Percentiles rank a stretch among this genome's conserved stretches.
Conservation (phyloP, 2,888 invertebrate genomes). For the Unio pictorum region DNA sequence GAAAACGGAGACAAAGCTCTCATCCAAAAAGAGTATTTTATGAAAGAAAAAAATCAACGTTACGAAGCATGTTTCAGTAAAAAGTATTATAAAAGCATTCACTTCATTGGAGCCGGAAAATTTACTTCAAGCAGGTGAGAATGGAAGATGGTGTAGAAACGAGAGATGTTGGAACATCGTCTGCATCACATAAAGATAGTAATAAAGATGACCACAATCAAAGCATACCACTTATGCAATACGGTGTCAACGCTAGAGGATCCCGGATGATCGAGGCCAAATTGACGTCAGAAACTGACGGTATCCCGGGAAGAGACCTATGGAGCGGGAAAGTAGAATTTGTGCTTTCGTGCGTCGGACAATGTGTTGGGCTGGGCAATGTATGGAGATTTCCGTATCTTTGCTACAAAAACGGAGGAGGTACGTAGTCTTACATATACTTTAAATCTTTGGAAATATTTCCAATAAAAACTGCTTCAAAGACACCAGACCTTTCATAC, state of each 20-base stretch:
- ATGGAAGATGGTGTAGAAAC: slow-evolving; percentile 7
- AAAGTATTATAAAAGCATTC: no score
- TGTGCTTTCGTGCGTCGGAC: slow-evolving; percentile 55
- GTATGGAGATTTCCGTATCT: slow-evolving; percentile 59
- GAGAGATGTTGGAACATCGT: slow-evolving; percentile 25
- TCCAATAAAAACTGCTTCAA: no score
- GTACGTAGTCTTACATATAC: slow-evolving; percentile 25
- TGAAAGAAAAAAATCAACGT: no score
- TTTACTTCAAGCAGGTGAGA: no score
- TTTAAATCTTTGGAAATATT: no score
- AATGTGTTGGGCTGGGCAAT: slow-evolving; percentile 60
- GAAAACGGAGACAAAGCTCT: no score
- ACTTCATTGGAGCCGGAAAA: no score
- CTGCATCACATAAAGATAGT: neutral
- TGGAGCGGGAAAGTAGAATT: slow-evolving; percentile 59
- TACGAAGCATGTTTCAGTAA: no score
- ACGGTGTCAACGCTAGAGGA: no score
- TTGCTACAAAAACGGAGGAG: slow-evolving; percentile 60
- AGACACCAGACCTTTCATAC: no score
- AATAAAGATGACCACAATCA: slow-evolving; percentile 25
- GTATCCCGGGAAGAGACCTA: slow-evolving; percentile 29
- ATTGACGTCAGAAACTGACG: slow-evolving; percentile 9
- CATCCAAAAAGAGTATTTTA: no score
- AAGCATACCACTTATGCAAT: slow-evolving; percentile 10
- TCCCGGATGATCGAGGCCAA: slow-evolving; percentile 16